Percentiles rank a stretch among this genome's conserved stretches.
These are phyloP conservation scores for Protaetia brevitarsis DNA, from an alignment of 1,140 invertebrate species.

Conservation along the genomic window DNA sequence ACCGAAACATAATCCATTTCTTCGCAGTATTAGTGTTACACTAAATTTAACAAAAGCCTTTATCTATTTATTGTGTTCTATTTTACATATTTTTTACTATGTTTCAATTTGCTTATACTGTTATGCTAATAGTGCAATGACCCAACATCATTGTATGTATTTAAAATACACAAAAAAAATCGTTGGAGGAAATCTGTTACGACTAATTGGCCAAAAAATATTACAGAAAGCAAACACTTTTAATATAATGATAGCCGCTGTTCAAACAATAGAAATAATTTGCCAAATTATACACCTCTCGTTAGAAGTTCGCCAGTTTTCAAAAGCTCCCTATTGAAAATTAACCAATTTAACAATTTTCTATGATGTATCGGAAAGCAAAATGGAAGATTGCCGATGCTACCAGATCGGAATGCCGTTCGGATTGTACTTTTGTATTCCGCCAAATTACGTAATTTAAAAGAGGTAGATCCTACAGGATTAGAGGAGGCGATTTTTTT, in stretches of 20 bases:
- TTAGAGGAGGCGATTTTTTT: neutral
- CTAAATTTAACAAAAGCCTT: too few species aligned
- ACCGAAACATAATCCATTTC: too few species aligned
- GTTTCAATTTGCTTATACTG: too few species aligned
- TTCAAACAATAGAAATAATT: neutral
- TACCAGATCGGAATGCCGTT: neutral
- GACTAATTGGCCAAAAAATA: too few species aligned
- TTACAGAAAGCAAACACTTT: too few species aligned
- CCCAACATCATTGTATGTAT: too few species aligned
- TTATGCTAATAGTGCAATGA: too few species aligned
- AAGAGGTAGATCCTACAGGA: constrained; percentile 5
- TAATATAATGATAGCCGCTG: neutral
- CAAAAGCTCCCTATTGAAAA: neutral
- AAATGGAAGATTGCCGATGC: neutral
- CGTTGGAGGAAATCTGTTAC: too few species aligned
- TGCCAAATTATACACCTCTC: neutral
- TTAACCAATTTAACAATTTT: constrained; percentile 14
- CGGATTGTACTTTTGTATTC: neutral
- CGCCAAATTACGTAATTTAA: constrained; percentile 9
- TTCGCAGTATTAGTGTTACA: too few species aligned
- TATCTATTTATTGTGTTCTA: too few species aligned
- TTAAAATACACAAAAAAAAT: too few species aligned
- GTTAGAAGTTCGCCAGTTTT: neutral
- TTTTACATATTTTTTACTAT: too few species aligned
- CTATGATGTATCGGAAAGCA: neutral